Conservation (phyloP, 92 coral and sea anemone genomes). For the Zoanthus gigantus region DNA sequence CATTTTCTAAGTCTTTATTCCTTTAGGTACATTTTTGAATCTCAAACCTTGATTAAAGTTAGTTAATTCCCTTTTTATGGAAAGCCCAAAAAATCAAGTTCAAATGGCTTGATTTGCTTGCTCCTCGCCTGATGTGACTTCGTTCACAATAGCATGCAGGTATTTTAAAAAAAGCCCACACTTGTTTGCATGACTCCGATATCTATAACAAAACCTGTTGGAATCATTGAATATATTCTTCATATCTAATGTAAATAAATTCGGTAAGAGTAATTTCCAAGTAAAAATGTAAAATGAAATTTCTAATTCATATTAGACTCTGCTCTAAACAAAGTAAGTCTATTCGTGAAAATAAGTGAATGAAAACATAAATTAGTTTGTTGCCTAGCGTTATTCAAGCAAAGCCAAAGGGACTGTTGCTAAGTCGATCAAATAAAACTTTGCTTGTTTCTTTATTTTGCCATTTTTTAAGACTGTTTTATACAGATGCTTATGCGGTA, state of each 20-base stretch:
- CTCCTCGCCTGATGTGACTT: conserved; percentile 11
- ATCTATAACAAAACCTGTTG: conserved; percentile 24
- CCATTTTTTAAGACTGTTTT: neutral
- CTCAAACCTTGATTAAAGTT: neutral
- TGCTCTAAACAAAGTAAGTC: too few relatives aligned
- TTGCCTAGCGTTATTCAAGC: neutral
- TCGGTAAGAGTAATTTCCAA: neutral
- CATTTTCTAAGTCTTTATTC: neutral
- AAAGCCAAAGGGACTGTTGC: neutral
- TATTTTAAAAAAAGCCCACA: neutral
- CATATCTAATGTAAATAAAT: neutral
- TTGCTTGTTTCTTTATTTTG: neutral
- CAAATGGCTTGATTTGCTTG: neutral
- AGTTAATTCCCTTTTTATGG: neutral
- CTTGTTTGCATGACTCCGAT: conserved; percentile 5
- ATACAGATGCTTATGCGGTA: too few relatives aligned
- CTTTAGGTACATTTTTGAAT: neutral
- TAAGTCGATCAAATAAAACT: neutral
- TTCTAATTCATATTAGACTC: too few relatives aligned
- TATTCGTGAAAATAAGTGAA: too few relatives aligned
- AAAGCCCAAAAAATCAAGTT: neutral
- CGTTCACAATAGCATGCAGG: neutral
- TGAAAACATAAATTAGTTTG: neutral
- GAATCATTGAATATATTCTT: neutral
- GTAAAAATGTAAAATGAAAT: too few relatives aligned